Conservation (phyloP, 1,140 invertebrate species). For the Manduca sexta region DNA sequence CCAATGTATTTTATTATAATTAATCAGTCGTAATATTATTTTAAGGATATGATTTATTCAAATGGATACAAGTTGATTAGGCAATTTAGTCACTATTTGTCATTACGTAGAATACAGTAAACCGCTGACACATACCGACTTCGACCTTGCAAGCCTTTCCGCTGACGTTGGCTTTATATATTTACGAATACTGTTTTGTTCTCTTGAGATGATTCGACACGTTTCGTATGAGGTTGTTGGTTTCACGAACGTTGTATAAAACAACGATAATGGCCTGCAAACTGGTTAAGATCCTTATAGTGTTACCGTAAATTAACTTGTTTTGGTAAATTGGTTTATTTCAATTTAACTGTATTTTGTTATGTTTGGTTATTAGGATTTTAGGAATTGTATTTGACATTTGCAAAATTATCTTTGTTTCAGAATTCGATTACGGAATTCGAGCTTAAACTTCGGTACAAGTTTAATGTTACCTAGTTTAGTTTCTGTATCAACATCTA, state of each 20-base stretch:
- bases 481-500: too few relatives aligned
- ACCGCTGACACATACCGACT: neutral
- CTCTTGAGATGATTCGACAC: slow-evolving; percentile 1
- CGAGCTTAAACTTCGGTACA: too few relatives aligned
- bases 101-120: neutral
- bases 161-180: neutral
- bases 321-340: neutral
- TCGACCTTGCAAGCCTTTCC: neutral
- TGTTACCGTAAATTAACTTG: neutral
- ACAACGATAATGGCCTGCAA: neutral
- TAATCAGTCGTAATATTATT: too few relatives aligned
- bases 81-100: neutral
- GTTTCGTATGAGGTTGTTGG: slow-evolving; percentile 1
- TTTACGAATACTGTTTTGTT: slow-evolving; percentile 1
- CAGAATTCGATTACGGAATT: too few relatives aligned
- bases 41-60: too few relatives aligned
- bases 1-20: too few relatives aligned
- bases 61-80: neutral
- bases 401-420: too few relatives aligned
- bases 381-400: too few relatives aligned
- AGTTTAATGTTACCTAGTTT: too few relatives aligned
- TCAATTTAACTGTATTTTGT: too few relatives aligned
- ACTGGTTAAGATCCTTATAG: too few relatives aligned
- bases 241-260: neutral
- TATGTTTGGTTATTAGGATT: too few relatives aligned